phyloP scores from a whole-genome alignment of 2,888 invertebrate species.

The Caradrina kadenii region DNA sequence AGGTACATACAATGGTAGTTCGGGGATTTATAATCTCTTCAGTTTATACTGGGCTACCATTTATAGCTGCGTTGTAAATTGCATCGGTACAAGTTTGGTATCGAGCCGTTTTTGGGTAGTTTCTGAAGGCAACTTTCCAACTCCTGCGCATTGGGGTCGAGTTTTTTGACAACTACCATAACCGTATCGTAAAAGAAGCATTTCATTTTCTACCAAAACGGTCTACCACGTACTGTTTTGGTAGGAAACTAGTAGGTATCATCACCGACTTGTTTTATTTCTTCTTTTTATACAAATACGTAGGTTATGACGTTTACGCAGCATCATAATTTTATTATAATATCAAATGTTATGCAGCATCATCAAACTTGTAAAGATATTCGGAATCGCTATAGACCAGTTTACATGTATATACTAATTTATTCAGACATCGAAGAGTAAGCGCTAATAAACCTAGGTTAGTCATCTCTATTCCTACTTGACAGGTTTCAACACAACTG shows the following conservation, averaged over 20 bases:
- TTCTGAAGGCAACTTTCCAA: constrained; percentile 79
- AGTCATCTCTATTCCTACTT: constrained; percentile 34
- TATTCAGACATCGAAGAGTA: constrained; percentile 33
- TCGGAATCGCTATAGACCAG: constrained; percentile 25
- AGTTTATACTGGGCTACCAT: constrained; percentile 46
- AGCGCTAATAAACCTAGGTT: constrained; percentile 4
- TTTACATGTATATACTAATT: constrained; percentile 48
- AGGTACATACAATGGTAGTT: constrained; percentile 55
- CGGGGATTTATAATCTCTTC: constrained; percentile 37
- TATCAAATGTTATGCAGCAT: constrained; percentile 9
- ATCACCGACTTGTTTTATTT: neutral
- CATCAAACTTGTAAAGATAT: constrained; percentile 13
- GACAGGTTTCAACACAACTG: constrained; percentile 10
- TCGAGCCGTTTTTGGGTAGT: constrained; percentile 75
- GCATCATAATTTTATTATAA: constrained; percentile 5
- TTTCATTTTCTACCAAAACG: constrained; percentile 35
- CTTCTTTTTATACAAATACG: neutral
- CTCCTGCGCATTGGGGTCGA: constrained; percentile 75
- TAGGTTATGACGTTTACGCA: neutral
- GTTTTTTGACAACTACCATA: constrained; percentile 71
- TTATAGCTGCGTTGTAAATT: constrained; percentile 62
- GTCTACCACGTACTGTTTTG: neutral
- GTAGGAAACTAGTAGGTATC: neutral
- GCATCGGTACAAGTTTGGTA: constrained; percentile 64
- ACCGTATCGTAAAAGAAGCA: constrained; percentile 38